Evolutionary conservation across 2,797 vertebrate genomes (phyloP).

Genomic region (Echiichthys vipera): DNA sequence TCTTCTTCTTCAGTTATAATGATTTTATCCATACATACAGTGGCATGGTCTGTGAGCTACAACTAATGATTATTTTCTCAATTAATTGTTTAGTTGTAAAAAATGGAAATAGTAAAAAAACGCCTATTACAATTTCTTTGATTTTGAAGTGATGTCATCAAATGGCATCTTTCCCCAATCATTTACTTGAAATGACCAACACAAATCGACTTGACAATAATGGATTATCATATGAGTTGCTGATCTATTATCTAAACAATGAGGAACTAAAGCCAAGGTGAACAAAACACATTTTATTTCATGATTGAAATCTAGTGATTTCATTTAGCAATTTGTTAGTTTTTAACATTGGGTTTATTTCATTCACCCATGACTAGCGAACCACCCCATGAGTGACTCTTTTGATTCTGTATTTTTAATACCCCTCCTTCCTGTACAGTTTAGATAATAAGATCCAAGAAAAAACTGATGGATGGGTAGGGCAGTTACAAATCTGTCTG

Average conservation of each 20-base stretch:
- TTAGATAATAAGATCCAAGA: too few species aligned
- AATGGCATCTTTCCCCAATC: background rate
- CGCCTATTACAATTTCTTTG: background rate
- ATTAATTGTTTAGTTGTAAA: background rate
- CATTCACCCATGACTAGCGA: too few species aligned
- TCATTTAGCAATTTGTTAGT: too few species aligned
- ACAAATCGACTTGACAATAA: background rate
- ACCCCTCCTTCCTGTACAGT: too few species aligned
- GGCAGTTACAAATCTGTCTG: too few species aligned
- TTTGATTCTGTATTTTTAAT: too few species aligned
- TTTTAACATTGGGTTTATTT: too few species aligned
- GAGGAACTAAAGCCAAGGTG: background rate
- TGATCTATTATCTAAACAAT: background rate
- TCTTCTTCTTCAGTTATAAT: background rate
- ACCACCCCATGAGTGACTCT: too few species aligned
- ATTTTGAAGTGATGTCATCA: background rate
- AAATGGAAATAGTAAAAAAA: background rate
- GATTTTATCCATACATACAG: background rate
- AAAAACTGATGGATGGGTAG: too few species aligned
- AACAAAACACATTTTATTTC: background rate
- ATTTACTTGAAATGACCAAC: background rate
- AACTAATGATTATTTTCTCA: background rate
- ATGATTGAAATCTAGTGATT: too few species aligned
- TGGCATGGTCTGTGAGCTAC: too few species aligned
- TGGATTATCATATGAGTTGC: background rate